Conservation (phyloP, 2,113 vertebrate genomes). For the Rhinolophus ferrumequinum region DNA sequence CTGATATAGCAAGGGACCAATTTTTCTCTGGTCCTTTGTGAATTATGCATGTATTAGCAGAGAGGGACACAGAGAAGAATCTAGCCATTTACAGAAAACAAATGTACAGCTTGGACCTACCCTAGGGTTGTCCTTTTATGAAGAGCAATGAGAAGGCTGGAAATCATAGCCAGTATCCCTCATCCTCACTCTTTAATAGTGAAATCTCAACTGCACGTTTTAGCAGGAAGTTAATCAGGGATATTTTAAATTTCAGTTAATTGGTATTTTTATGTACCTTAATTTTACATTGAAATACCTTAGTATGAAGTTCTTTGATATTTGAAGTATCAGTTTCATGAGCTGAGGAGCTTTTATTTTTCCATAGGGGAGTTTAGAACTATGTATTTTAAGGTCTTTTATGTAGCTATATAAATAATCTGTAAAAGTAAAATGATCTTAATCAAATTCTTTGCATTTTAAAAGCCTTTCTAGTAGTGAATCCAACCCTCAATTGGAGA, state of each 20-base stretch:
- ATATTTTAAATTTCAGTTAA: not conserved
- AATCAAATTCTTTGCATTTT: not conserved
- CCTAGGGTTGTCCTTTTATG: not conserved
- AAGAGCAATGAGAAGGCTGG: not conserved
- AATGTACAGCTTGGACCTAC: not conserved
- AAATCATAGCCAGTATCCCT: not conserved
- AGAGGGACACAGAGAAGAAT: not conserved
- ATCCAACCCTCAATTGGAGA: not conserved
- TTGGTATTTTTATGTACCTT: not conserved
- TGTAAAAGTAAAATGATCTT: not conserved
- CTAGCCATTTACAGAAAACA: not conserved
- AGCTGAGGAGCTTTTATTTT: not conserved
- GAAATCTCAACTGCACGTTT: not conserved
- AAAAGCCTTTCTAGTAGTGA: not conserved
- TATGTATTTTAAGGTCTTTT: not conserved
- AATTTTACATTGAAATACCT: not conserved
- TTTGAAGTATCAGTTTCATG: not conserved
- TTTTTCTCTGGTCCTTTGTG: not conserved
- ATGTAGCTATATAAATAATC: not conserved
- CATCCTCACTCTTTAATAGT: not conserved
- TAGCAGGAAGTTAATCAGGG: not conserved
- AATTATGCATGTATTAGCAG: not conserved
- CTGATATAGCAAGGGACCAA: not conserved
- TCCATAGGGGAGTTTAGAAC: not conserved
- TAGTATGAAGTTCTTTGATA: not conserved